phyloP scores from a whole-genome alignment of 2,113 vertebrate genomes.

The Tonatia bakeri region DNA sequence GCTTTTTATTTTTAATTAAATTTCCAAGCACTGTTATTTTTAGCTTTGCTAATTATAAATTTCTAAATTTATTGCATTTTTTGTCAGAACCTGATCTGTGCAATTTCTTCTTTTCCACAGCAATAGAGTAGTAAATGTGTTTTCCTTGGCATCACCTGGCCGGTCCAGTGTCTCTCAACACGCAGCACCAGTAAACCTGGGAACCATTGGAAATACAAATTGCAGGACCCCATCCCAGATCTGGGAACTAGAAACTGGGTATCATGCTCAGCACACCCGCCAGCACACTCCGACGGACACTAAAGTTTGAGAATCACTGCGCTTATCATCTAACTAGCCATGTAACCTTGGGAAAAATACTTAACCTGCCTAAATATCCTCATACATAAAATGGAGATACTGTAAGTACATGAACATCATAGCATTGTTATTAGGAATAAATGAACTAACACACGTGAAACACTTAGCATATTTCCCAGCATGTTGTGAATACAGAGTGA shows the following conservation, averaged over 20 bases:
- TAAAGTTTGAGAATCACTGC: not conserved
- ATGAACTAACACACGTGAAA: not conserved
- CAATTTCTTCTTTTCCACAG: slow-evolving; percentile 53
- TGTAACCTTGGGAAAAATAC: not conserved
- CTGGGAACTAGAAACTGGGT: not conserved
- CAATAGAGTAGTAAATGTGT: not conserved
- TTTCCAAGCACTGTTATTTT: slow-evolving; percentile 45
- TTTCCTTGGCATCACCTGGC: not conserved
- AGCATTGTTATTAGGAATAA: not conserved
- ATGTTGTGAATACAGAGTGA: not conserved
- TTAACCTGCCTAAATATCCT: not conserved
- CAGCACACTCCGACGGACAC: not conserved
- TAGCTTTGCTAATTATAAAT: slow-evolving; percentile 71
- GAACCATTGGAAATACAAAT: not conserved
- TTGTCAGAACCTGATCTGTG: slow-evolving; percentile 31
- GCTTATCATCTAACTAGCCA: not conserved
- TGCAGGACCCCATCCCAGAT: not conserved
- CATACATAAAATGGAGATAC: not conserved
- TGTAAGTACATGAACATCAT: not conserved
- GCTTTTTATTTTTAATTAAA: slow-evolving; percentile 76
- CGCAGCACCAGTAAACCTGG: not conserved
- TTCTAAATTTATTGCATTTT: slow-evolving; percentile 70
- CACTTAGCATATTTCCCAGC: not conserved
- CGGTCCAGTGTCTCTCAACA: not conserved
- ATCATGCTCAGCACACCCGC: not conserved